Base-by-base conservation (phyloP, 2,113 vertebrate species). In the Pionites leucogaster region DNA sequence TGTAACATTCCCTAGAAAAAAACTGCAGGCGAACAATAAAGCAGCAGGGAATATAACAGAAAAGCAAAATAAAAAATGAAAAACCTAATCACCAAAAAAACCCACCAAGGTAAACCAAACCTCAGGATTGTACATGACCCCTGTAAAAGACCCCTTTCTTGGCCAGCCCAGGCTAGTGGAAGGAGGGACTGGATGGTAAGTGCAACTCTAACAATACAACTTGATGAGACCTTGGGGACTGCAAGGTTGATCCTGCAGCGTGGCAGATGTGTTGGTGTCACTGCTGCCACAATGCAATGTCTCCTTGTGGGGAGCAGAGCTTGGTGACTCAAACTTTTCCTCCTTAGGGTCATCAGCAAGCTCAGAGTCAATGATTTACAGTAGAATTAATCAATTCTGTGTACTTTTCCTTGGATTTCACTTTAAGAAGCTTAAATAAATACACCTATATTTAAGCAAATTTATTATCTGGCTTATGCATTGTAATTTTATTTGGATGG, bases 251-350 rank as follows among this genome's bases (percentile, higher is more conserved):
- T 7, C 22, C 69, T 42, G 20, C 17, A 28, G n/a, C 28, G 57
- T 8, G 0, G 49, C 2, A 3, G n/a, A 10, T 4, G 5, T 1
- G 0, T 15, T 33, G 22, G 41, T 18, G 64, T 39, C 90, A 82
- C 49, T 2, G 0, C 24, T 52, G 33, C 28, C 78, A n/a, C 78
- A 52, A 13, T 1, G 0, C 1, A 2, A 35, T 2, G 5, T 35
- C 69, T n/a, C 41, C 29, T 46, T 2, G 1, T 0, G 1, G 6
- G 42, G 17, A 70, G 23, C n/a, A 57, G 28, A 57, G 42, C 62
- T 82, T 1, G 1, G 10, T 46, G 50, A 60, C 71, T 65, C 13
- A 17, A 10, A 16, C 20, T 35, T 60, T 27, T 72, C 72, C 46
- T 35, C 52, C n/a, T 35, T 24, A 19, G 29, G 29, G 29, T 39